Evolutionary conservation across 2,888 invertebrate species (phyloP), one percentile per base, ranked within the genome.

Genomic region (Troides oblongomaculatus): DNA sequence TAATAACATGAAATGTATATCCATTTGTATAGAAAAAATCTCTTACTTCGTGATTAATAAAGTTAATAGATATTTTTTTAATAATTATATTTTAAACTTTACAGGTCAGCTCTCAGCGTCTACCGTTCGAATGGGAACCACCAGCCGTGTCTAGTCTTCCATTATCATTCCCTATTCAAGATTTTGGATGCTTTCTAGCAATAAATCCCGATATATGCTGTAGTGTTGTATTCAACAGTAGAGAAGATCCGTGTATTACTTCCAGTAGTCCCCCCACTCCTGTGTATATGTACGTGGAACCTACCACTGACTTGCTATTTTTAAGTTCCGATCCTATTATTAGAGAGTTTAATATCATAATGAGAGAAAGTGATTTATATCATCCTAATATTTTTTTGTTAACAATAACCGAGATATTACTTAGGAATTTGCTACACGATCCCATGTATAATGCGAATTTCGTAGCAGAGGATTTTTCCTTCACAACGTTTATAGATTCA

Each of bases 31-130:
- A 30, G 30, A 30, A 30, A 30, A 30, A 5, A 21, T 21, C 21
- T 21, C 21, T 21, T 21, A 21, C 8, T 10, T 1, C 1, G 8
- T 39, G 39, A 0, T 8, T 39, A 7, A 39, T 39, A 39, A 39
- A 39, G 39, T 39, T 39, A 39, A 10, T 10, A 39, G 10, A 10
- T 10, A 10, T 10, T 39, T 10, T 39, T 39, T 39, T 39, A 39
- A 39, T 10, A 39, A 53, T 53, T 18, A 53, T 18, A 17, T 25
- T 25, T 53, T 61, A 46, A 5, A 6, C 10, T 53, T 66, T 61
- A 12, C 66, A 66, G 66, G 61, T 23, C 36, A 66, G 17, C n/a
- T 36, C 23, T 17, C 66, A 61, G 56, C 53, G 60, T 66, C 21
- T 66, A 61, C 61, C 61, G 4, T 36, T 61, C 12, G 53, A 56